phyloP scores from a whole-genome alignment of 2,888 invertebrate species.

The Platycheirus albimanus region DNA sequence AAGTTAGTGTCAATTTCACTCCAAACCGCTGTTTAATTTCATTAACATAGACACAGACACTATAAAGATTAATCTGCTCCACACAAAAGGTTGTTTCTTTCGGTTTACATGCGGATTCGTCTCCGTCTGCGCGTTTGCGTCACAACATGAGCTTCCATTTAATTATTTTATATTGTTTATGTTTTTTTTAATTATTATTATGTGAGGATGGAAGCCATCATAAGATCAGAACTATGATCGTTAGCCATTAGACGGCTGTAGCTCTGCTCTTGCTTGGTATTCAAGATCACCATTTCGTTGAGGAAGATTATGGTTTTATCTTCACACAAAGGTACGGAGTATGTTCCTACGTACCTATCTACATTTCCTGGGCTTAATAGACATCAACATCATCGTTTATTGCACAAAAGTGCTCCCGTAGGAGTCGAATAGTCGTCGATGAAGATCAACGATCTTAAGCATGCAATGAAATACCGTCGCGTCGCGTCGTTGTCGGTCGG shows the following conservation, averaged over 20 bases:
- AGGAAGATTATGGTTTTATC: neutral
- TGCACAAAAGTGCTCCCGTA: slow-evolving; percentile 1
- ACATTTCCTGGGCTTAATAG: slow-evolving; percentile 1
- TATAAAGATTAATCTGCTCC: slow-evolving; percentile 9
- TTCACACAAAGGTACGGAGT: neutral
- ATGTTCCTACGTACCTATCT: too few species aligned
- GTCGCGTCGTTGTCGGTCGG: too few species aligned
- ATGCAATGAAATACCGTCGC: slow-evolving; percentile 3
- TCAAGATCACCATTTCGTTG: slow-evolving; percentile 7
- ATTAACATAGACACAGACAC: too few species aligned
- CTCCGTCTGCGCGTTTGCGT: neutral
- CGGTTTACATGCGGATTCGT: neutral
- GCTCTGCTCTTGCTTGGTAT: too few species aligned
- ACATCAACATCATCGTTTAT: neutral
- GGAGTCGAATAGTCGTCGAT: slow-evolving; percentile 2
- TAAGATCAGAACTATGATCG: slow-evolving; percentile 10
- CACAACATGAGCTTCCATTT: slow-evolving; percentile 3
- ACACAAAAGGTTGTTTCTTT: slow-evolving; percentile 21
- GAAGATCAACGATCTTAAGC: slow-evolving; percentile 30
- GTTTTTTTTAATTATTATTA: neutral
- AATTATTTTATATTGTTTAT: slow-evolving; percentile 25
- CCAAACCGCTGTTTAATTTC: slow-evolving; percentile 25
- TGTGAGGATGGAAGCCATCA: neutral
- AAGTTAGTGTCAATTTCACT: slow-evolving; percentile 20
- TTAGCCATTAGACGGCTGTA: slow-evolving; percentile 22